A percentile compares a stretch with the other conserved stretches of the same genome.
phyloP scores from a whole-genome alignment of 2,113 vertebrate genomes.

The Guaruba guarouba region DNA sequence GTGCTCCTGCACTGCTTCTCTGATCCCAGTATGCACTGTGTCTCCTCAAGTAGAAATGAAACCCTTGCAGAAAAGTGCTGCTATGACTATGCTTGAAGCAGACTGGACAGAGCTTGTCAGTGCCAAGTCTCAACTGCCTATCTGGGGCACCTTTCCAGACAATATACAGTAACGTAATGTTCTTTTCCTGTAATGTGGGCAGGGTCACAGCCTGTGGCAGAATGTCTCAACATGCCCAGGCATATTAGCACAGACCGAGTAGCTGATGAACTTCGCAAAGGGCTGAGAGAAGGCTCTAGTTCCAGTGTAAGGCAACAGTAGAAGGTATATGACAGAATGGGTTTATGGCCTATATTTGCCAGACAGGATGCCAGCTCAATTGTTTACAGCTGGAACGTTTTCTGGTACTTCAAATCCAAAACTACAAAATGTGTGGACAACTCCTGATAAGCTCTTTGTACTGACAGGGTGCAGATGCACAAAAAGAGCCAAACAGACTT shows the following conservation, averaged over 20 bases:
- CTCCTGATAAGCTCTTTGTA: background rate
- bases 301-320: background rate
- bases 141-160: background rate
- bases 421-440: background rate
- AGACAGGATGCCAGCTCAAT: background rate
- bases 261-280: background rate
- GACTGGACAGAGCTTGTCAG: background rate
- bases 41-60: background rate
- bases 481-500: background rate
- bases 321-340: background rate
- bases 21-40: background rate
- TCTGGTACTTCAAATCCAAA: background rate
- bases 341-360: background rate
- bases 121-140: background rate
- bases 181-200: background rate
- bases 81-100: background rate
- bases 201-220: background rate
- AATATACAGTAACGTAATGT: background rate
- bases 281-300: background rate
- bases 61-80: background rate
- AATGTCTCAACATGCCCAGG: background rate
- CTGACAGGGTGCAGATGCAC: background rate
- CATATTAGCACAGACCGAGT: background rate
- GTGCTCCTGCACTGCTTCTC: accelerated
- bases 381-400: background rate